A percentile compares a stretch with the other conserved stretches of the same genome.
phyloP scores from a whole-genome alignment of 2,888 invertebrate genomes.

The Amiota communis region DNA sequence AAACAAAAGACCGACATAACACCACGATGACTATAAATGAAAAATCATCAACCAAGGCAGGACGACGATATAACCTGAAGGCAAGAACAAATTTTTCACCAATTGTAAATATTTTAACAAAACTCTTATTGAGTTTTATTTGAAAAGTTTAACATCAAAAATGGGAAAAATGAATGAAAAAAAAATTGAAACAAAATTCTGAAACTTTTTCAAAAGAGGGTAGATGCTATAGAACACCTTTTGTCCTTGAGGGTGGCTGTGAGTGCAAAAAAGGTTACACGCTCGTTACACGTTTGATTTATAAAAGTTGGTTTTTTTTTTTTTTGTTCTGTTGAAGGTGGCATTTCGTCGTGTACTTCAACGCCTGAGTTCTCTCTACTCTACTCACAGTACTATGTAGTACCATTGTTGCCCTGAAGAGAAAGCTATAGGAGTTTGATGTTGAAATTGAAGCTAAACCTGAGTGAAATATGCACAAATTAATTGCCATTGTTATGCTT shows the following conservation, averaged over 20 bases:
- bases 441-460: conserved; percentile 14
- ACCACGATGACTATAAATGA: not conserved
- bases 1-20: conserved; percentile 13
- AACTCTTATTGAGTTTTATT: conserved; percentile 57
- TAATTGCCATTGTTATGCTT: conserved; percentile 64
- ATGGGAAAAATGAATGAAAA: conserved; percentile 39
- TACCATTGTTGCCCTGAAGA: not conserved
- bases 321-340: too few relatives aligned
- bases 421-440: not conserved
- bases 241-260: not conserved
- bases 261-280: conserved; percentile 49
- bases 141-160: conserved; percentile 53
- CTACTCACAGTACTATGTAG: too few relatives aligned
- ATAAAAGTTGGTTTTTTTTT: conserved; percentile 58
- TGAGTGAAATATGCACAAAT: conserved; percentile 50
- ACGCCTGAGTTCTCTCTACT: too few relatives aligned
- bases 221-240: not conserved
- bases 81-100: conserved; percentile 44
- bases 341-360: too few relatives aligned
- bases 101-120: conserved; percentile 63
- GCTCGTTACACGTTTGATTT: conserved; percentile 64
- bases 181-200: not conserved
- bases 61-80: conserved; percentile 52
- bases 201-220: not conserved
- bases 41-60: conserved; percentile 4